Evolutionary conservation across 2,888 invertebrate species (phyloP).

Genomic region (Clusia tigrina): DNA sequence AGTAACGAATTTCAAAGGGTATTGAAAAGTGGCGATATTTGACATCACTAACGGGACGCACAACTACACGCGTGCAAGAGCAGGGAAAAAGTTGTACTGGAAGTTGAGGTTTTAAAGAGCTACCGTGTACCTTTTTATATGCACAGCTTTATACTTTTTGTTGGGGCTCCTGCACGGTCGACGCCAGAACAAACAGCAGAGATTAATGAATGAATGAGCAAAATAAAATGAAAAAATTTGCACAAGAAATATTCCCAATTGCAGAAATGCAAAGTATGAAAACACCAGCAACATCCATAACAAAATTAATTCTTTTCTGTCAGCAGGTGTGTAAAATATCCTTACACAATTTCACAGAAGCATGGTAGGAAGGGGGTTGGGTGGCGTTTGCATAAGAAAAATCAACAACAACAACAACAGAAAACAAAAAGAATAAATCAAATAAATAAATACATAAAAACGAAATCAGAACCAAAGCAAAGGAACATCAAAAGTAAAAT

Average conservation of each 20-base stretch:
- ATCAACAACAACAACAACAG: background rate
- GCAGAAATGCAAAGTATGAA: background rate
- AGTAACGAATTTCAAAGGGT: no score
- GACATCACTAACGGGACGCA: no score
- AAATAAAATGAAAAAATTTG: background rate
- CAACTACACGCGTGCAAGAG: no score
- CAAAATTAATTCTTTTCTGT: background rate
- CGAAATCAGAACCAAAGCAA: no score
- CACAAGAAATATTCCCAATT: background rate
- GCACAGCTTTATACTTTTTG: background rate
- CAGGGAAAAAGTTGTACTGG: no score
- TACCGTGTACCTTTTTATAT: no score
- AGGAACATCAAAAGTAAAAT: no score
- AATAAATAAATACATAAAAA: background rate
- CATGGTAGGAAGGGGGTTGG: no score
- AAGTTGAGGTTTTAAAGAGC: no score
- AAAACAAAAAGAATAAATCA: background rate
- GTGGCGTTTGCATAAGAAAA: background rate
- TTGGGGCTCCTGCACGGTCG: background rate
- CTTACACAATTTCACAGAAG: no score
- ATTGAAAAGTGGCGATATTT: no score
- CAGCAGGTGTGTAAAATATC: constrained; percentile 18
- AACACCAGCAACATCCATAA: background rate
- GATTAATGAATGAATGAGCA: constrained; percentile 6
- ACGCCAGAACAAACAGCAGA: background rate